These are phyloP conservation scores for Gambelia wislizenii DNA, from an alignment of 2,797 vertebrate species.

Conservation along the genomic window DNA sequence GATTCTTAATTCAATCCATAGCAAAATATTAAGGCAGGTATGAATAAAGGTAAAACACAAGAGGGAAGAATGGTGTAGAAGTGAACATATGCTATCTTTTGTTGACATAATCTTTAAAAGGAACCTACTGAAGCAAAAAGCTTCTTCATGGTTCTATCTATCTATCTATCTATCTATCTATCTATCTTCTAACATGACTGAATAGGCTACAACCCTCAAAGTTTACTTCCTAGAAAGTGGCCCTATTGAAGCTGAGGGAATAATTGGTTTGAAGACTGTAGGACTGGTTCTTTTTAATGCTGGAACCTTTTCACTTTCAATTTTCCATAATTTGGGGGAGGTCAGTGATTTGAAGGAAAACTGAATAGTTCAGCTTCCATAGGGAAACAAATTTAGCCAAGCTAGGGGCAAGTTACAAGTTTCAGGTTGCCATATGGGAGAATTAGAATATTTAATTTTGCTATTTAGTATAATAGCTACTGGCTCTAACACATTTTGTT, in stretches of 20 bases:
- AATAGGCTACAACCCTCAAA: slow-evolving; percentile 37
- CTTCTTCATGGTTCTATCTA: too few species aligned
- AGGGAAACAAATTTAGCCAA: slow-evolving; percentile 26
- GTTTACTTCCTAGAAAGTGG: not conserved
- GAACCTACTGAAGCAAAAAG: slow-evolving; percentile 48
- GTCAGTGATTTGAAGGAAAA: slow-evolving; percentile 44
- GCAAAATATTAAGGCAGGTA: not conserved
- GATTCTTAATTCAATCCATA: not conserved
- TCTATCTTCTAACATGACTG: slow-evolving; percentile 58
- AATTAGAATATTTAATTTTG: slow-evolving; percentile 32
- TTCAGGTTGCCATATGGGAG: not conserved
- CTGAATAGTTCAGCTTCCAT: slow-evolving; percentile 27
- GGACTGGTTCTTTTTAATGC: not conserved
- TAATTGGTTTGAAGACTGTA: not conserved
- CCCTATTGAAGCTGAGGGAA: not conserved
- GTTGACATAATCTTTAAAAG: slow-evolving; percentile 56
- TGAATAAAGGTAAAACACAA: slow-evolving; percentile 23
- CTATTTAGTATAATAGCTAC: slow-evolving; percentile 22
- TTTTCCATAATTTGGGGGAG: slow-evolving; percentile 51
- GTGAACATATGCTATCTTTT: slow-evolving; percentile 38
- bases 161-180: too few species aligned
- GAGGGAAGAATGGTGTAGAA: slow-evolving; percentile 36
- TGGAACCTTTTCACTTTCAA: slow-evolving; percentile 11
- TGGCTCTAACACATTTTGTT: slow-evolving; percentile 47
- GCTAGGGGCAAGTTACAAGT: slow-evolving; percentile 41